Conservation (phyloP, 2,113 vertebrate genomes). For the Thymallus thymallus region DNA sequence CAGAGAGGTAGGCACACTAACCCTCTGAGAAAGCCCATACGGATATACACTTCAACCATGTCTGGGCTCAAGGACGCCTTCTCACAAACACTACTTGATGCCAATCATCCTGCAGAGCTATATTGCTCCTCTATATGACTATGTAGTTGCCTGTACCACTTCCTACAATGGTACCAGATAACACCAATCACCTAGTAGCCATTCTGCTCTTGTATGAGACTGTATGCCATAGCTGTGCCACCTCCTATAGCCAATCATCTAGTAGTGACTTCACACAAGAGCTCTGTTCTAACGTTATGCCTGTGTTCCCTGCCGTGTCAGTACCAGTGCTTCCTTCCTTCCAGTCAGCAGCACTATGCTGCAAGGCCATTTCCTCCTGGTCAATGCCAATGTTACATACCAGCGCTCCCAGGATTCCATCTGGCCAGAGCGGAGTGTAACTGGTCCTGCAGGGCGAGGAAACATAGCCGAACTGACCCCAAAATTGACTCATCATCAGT, state of each 20-base stretch:
- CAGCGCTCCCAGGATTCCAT: slow-evolving; percentile 35
- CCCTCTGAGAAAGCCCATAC: slow-evolving; percentile 3
- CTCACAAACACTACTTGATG: too few species aligned
- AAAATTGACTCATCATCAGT: slow-evolving; percentile 71
- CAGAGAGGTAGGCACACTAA: slow-evolving; percentile 43
- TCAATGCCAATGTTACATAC: slow-evolving; percentile 19
- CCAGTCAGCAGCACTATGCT: neutral
- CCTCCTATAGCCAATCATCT: too few species aligned
- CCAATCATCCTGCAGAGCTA: too few species aligned
- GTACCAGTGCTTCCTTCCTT: neutral
- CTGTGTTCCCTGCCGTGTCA: too few species aligned
- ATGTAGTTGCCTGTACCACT: too few species aligned
- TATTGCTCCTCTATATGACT: too few species aligned
- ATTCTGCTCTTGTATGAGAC: too few species aligned
- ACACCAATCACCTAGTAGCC: too few species aligned
- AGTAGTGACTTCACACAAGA: too few species aligned
- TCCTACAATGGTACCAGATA: too few species aligned
- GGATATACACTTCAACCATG: neutral
- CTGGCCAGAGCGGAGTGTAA: slow-evolving; percentile 44
- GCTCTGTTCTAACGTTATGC: too few species aligned
- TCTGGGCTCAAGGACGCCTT: too few species aligned
- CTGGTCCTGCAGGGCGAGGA: slow-evolving; percentile 50
- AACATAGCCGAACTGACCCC: slow-evolving; percentile 59
- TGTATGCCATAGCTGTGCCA: neutral
- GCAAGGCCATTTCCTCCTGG: slow-evolving; percentile 17